These are phyloP conservation scores for Octonoba sinensis DNA, from an alignment of 2,888 invertebrate species.

Conservation along the genomic window DNA sequence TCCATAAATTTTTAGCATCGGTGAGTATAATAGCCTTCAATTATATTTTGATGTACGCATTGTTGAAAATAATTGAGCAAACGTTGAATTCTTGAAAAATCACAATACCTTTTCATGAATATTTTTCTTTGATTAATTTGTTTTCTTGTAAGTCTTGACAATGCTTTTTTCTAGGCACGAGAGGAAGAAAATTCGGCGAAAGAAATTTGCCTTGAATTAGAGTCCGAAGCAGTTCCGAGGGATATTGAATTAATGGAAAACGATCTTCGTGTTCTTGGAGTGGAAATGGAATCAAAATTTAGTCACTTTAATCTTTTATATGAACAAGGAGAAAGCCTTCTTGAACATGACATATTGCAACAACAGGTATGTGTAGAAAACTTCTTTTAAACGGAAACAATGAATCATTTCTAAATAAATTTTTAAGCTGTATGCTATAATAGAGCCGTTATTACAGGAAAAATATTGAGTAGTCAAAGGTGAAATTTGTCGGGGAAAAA, in stretches of 20 bases:
- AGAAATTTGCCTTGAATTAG: slow-evolving; percentile 82
- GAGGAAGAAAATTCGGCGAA: slow-evolving; percentile 91
- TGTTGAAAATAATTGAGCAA: no score
- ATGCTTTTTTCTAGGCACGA: slow-evolving; percentile 74
- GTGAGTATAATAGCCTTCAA: slow-evolving; percentile 11
- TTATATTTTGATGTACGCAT: not conserved
- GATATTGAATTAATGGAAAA: slow-evolving; percentile 86
- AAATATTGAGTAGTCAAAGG: no score
- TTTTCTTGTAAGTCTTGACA: not conserved
- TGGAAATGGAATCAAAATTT: slow-evolving; percentile 90
- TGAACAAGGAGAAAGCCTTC: slow-evolving; percentile 84
- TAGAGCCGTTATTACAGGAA: not conserved
- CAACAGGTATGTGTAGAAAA: slow-evolving; percentile 27
- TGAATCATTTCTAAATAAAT: not conserved
- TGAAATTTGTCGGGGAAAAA: no score
- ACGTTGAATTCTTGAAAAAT: not conserved
- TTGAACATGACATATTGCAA: slow-evolving; percentile 72
- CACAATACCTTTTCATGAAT: not conserved
- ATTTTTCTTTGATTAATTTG: not conserved
- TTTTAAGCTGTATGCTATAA: not conserved
- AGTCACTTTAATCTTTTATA: slow-evolving; percentile 82
- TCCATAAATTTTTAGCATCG: slow-evolving; percentile 89
- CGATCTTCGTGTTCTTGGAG: slow-evolving; percentile 84
- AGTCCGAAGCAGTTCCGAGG: slow-evolving; percentile 81
- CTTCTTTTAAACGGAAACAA: not conserved